Conservation (phyloP, 2,797 vertebrate genomes). For the Coregonus suidteri region DNA sequence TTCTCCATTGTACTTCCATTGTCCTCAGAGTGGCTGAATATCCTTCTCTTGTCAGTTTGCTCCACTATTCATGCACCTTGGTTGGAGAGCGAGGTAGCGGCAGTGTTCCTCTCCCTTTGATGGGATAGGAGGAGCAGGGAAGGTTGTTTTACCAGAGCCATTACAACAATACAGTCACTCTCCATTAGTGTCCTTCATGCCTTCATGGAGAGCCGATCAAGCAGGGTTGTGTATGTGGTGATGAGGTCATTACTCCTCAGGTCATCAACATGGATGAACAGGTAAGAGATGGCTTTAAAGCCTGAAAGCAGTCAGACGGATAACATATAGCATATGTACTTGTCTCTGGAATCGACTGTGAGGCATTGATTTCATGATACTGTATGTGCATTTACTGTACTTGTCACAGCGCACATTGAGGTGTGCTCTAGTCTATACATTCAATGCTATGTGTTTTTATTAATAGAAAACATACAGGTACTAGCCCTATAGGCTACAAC, state of each 20-base stretch:
- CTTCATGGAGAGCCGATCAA: constrained; percentile 36
- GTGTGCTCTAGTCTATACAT: not conserved
- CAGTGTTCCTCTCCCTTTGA: not conserved
- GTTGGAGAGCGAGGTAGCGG: not conserved
- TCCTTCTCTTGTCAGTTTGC: not conserved
- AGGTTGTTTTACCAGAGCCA: not conserved
- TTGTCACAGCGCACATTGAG: not conserved
- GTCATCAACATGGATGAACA: constrained; percentile 46
- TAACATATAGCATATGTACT: constrained; percentile 35
- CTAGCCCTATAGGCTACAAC: no score
- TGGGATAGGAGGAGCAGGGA: not conserved
- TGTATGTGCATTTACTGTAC: not conserved
- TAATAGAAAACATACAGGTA: no score
- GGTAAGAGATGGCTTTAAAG: constrained; percentile 36
- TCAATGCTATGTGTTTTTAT: no score
- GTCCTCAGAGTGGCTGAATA: not conserved
- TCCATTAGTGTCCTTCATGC: constrained; percentile 22
- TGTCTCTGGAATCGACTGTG: constrained; percentile 16
- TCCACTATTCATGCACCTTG: not conserved
- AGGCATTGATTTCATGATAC: constrained; percentile 19
- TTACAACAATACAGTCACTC: not conserved
- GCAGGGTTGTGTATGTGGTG: constrained; percentile 22
- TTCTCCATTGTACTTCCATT: not conserved
- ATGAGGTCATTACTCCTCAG: constrained; percentile 39
- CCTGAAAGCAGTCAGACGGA: constrained; percentile 48